These are phyloP conservation scores for Tapirus indicus DNA, from an alignment of 2,797 vertebrate genomes.

Conservation along the genomic window DNA sequence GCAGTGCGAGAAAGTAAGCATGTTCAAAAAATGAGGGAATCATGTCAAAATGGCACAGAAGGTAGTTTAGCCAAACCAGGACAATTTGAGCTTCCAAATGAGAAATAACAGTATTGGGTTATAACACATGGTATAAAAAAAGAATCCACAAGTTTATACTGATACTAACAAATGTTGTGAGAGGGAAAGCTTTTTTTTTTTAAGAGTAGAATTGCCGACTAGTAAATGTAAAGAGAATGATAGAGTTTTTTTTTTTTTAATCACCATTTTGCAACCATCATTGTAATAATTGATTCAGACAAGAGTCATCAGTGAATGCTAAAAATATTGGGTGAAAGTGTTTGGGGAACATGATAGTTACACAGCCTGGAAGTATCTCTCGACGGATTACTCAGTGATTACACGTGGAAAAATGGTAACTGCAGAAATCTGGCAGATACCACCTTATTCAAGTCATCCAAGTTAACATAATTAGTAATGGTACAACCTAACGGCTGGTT, in stretches of 20 bases:
- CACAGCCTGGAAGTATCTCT: neutral
- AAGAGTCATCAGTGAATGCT: neutral
- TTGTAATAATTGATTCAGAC: neutral
- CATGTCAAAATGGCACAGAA: conserved; percentile 15
- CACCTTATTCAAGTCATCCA: neutral
- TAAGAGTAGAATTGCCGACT: neutral
- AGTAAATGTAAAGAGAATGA: neutral
- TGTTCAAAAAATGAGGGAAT: neutral
- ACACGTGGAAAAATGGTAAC: neutral
- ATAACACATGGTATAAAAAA: neutral
- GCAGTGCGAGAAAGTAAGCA: neutral
- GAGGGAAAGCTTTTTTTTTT: neutral
- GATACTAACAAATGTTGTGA: neutral
- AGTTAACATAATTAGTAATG: neutral
- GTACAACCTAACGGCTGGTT: neutral
- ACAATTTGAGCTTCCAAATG: neutral
- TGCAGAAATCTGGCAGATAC: neutral
- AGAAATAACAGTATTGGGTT: conserved; percentile 2
- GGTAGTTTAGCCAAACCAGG: neutral
- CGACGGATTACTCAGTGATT: neutral
- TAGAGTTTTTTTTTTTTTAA: neutral
- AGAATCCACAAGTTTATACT: neutral
- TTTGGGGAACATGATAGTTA: neutral
- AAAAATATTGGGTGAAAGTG: conserved; percentile 25
- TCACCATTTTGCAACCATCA: neutral